Base-by-base conservation (phyloP, 2,888 invertebrate species). In the Eupithecia dodoneata region DNA sequence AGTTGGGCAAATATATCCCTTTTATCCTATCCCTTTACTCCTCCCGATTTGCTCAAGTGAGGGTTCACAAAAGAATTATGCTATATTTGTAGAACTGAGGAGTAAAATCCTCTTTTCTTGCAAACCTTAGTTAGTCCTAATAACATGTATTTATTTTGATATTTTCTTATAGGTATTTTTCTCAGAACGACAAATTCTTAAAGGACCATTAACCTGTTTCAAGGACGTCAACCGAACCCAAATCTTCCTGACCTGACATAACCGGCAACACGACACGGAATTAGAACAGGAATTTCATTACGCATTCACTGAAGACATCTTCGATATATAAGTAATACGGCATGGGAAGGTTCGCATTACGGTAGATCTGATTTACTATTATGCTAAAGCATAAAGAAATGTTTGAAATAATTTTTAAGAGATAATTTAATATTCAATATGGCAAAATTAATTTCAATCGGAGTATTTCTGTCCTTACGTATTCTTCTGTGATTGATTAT, bases 341-440 rank as follows among this genome's bases (percentile, higher is more conserved):
- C 49, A 76, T 74, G 78, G 74, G 59, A 72, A 74, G 74, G 44
- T 75, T 30, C 67, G 49, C 13, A 65, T 74, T 78, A 75, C 67
- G 69, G 13, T 15, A 42, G n/a, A 59, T 18, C 42, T 42, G 13
- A 7, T 66, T 66, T 15, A 47, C 47, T 49, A 45, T 9, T 47
- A 47, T 70, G 12, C 12, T 30, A 30, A 30, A 30, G 30, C 30
- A 30, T 30, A 30, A 30, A 30, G 1, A 30, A 30, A 30, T 30
- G 1, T 30, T 30, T 30, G 0, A 30, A 30, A 30, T 30, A 30
- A 30, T 30, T 30, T 45, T 45, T 5, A 5, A 49, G 30, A 45
- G 12, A 69, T n/a, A 13, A 47, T 18, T 70, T 70, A 49, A 30
- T 5, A 70, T 47, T 70, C 45, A 12, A 49, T 10, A 44, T 10